Percentiles rank a stretch among this genome's conserved stretches.
phyloP scores from a whole-genome alignment of 2,888 invertebrate genomes.

The Ypsolopha scabrella region DNA sequence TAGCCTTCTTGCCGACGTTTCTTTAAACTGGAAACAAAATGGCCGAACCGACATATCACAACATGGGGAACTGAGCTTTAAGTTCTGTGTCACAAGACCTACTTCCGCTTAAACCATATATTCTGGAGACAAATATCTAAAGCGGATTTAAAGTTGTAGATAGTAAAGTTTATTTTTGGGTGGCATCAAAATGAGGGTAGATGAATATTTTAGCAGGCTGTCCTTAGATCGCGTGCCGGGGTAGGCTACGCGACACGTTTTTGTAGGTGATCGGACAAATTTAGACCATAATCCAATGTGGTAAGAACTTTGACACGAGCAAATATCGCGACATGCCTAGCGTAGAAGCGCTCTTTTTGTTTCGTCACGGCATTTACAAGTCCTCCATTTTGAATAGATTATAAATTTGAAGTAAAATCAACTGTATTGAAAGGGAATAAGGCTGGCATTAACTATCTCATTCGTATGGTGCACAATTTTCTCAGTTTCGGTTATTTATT shows the following conservation, averaged over 20 bases:
- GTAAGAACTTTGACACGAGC: no score
- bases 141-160: not conserved
- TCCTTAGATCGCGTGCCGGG: not conserved
- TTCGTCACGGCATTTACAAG: slow-evolving; percentile 5
- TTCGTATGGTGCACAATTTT: not conserved
- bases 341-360: slow-evolving; percentile 5
- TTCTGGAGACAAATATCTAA: not conserved
- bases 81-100: not conserved
- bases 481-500: slow-evolving; percentile 7
- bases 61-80: not conserved
- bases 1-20: slow-evolving; percentile 5
- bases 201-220: slow-evolving; percentile 19
- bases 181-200: slow-evolving; percentile 6
- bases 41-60: not conserved
- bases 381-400: not conserved
- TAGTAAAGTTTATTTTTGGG: not conserved
- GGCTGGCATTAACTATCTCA: not conserved
- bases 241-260: slow-evolving; percentile 6
- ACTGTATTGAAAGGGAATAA: not conserved
- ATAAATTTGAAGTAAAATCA: not conserved
- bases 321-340: no score
- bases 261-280: not conserved
- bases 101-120: not conserved
- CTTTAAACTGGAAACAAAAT: not conserved
- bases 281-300: no score